Percentiles rank a stretch among this genome's conserved stretches.
phyloP scores from a whole-genome alignment of 2,113 vertebrate genomes.

The Muntiacus reevesi region DNA sequence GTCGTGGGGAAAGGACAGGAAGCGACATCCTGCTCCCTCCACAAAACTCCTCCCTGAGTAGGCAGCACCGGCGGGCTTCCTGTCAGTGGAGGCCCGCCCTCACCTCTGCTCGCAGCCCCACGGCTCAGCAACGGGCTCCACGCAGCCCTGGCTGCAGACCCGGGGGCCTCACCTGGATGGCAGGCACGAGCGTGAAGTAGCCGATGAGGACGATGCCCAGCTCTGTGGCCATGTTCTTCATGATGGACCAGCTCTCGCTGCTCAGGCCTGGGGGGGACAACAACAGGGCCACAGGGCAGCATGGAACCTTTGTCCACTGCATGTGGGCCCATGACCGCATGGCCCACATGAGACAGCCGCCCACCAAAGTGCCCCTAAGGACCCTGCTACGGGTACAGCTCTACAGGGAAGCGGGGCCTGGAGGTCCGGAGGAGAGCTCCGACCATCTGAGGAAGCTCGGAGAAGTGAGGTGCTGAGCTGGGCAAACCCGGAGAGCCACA shows the following conservation, averaged over 20 bases:
- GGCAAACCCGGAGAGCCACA: neutral
- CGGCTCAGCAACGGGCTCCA: neutral
- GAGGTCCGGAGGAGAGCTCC: neutral
- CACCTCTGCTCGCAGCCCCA: neutral
- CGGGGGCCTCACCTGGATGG: slow-evolving; percentile 90
- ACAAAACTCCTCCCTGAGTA: neutral
- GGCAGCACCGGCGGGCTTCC: neutral
- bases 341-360: neutral
- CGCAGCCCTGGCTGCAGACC: neutral
- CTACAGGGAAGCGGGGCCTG: neutral
- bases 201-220: slow-evolving; percentile 97
- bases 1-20: neutral
- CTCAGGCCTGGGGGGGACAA: slow-evolving; percentile 87
- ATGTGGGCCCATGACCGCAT: fast-evolving
- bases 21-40: neutral
- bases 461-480: neutral
- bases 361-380: neutral
- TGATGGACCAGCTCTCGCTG: slow-evolving; percentile 99
- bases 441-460: neutral
- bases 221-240: slow-evolving; percentile 99
- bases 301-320: fast-evolving
- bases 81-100: neutral
- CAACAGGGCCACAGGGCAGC: neutral
- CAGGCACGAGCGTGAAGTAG: slow-evolving; percentile 97
- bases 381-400: neutral